phyloP scores from a whole-genome alignment of 2,888 invertebrate genomes.

The Drosophila subsilvestris region DNA sequence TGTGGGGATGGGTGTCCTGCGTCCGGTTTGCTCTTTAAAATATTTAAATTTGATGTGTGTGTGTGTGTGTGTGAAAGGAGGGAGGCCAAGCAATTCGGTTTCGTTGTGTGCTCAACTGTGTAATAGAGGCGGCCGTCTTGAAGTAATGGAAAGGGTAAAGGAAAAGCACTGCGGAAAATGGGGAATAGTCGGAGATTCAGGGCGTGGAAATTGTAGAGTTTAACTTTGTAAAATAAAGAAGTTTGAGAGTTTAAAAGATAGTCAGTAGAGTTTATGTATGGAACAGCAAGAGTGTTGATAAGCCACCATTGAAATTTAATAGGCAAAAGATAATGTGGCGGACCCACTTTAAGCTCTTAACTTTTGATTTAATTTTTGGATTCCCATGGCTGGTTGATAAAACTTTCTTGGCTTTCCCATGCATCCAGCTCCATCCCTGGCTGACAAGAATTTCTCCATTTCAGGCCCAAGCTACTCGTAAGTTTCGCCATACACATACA shows the following conservation, averaged over 20 bases:
- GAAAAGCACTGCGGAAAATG: conserved; percentile 9
- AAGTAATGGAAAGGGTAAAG: conserved; percentile 18
- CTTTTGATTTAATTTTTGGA: neutral
- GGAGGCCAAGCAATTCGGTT: conserved; percentile 32
- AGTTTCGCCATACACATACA: neutral
- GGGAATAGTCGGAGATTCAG: conserved; percentile 6
- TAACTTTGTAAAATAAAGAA: neutral
- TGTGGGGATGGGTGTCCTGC: conserved; percentile 9
- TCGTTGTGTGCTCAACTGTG: conserved; percentile 58
- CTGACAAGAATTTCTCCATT: neutral
- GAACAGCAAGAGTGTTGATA: neutral
- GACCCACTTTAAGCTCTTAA: too few relatives aligned
- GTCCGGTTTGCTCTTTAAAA: conserved; percentile 55
- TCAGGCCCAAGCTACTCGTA: neutral
- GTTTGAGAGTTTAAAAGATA: neutral
- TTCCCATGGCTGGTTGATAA: too few relatives aligned
- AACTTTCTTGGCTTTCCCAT: neutral
- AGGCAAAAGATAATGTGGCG: too few relatives aligned
- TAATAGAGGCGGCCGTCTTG: conserved; percentile 49
- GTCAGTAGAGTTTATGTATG: neutral
- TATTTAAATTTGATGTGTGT: conserved; percentile 70
- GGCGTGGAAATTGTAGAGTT: neutral
- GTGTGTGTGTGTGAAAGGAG: conserved; percentile 10
- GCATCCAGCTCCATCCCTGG: conserved; percentile 35
- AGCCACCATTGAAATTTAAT: too few relatives aligned